A percentile compares a stretch with the other conserved stretches of the same genome.
These are phyloP conservation scores for Salticus scenicus DNA, from an alignment of 2,888 invertebrate species.

Conservation along the genomic window DNA sequence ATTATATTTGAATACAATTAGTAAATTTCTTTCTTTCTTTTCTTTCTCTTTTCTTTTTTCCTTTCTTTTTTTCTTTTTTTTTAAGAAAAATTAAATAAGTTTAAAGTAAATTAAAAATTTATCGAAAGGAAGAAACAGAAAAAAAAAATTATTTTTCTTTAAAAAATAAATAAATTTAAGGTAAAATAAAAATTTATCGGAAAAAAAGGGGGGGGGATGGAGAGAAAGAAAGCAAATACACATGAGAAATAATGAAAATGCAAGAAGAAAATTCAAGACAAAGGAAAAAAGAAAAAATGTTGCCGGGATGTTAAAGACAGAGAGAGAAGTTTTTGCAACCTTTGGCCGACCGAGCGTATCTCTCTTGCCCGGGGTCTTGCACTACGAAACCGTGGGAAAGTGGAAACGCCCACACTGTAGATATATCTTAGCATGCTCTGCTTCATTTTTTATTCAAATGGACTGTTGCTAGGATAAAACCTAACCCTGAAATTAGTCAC, in stretches of 20 bases:
- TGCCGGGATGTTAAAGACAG: too few species aligned
- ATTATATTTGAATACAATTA: too few species aligned
- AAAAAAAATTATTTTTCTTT: too few species aligned
- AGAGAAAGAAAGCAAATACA: constrained; percentile 7
- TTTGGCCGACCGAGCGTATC: constrained; percentile 32
- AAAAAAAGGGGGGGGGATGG: not conserved
- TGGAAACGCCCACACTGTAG: constrained; percentile 12
- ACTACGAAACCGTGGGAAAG: constrained; percentile 44
- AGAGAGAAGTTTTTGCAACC: constrained; percentile 23
- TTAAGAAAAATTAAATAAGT: too few species aligned
- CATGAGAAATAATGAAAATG: too few species aligned
- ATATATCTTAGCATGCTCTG: not conserved
- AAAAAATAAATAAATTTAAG: not conserved
- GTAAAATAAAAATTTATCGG: not conserved
- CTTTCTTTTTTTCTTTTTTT: too few species aligned
- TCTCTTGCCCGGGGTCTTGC: constrained; percentile 19
- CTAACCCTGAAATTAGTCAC: not conserved
- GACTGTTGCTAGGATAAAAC: not conserved
- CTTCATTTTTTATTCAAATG: constrained; percentile 4
- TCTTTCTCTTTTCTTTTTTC: too few species aligned
- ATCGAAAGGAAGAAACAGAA: too few species aligned
- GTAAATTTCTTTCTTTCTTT: too few species aligned
- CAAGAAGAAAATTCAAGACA: too few species aligned
- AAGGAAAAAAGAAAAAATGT: too few species aligned
- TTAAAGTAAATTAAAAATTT: too few species aligned